Evolutionary conservation across 2,888 invertebrate genomes (phyloP), one percentile per base, ranked within the genome.

Genomic region (Conops quadrifasciatus): DNA sequence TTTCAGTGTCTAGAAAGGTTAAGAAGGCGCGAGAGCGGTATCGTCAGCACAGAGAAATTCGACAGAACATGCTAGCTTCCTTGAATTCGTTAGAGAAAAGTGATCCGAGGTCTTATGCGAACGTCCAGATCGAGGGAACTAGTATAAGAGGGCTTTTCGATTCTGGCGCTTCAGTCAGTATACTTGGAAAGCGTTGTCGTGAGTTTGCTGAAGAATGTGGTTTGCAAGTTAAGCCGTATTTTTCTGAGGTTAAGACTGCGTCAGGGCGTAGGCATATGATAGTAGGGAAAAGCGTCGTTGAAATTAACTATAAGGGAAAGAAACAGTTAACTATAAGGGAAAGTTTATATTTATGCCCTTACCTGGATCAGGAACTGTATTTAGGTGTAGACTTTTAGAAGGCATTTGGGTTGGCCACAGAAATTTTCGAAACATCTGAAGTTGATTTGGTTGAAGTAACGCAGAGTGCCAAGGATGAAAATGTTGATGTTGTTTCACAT

Each of bases 371-470:
- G 15, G 11, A 45, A 45, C 9, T 45, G 45, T 45, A 45, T 1
- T 15, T 45, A 9, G 45, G 45, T 13, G 45, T 45, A 45, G 45
- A 45, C 15, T 69, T 69, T 28, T 69, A 53, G 60, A 60, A 28
- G 36, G 5, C 13, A 7, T 69, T 62, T 15, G 30, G 43, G 3
- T 21, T 69, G 16, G 62, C 51, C 2, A 51, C 60, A 1, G 62
- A 69, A n/a, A n/a, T n/a, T n/a, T n/a, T n/a, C n/a, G n/a, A n/a
- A n/a, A n/a, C n/a, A n/a, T n/a, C n/a, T n/a, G n/a, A n/a, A n/a
- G n/a, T n/a, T n/a, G n/a, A n/a, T n/a, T n/a, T n/a, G n/a, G n/a
- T n/a, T n/a, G n/a, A n/a, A n/a, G n/a, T n/a, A n/a, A n/a, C n/a
- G n/a, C n/a, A n/a, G n/a, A n/a, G n/a, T n/a, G n/a, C n/a, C n/a